Evolutionary conservation across 2,113 vertebrate species (phyloP).

Genomic region (Dissostichus mawsoni): DNA sequence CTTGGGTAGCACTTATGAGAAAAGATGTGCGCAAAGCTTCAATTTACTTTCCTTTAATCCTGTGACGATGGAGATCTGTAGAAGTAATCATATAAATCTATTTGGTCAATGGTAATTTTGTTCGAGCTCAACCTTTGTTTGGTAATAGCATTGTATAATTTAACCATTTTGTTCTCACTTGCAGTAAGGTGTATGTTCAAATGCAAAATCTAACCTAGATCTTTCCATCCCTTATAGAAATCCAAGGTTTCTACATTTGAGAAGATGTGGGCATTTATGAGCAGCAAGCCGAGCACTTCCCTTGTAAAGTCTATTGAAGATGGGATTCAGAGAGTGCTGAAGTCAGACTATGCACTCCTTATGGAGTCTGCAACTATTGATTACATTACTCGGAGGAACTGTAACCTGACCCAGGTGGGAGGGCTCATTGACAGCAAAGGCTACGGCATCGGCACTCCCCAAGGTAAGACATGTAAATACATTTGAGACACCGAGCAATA

Average conservation of each 20-base stretch:
- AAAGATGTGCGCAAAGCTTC: conserved; percentile 60
- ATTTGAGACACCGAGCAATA: not conserved
- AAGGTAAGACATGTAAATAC: conserved; percentile 86
- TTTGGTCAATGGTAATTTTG: conserved; percentile 38
- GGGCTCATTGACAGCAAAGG: conserved; percentile 97
- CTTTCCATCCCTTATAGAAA: conserved; percentile 86
- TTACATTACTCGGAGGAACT: conserved; percentile 95
- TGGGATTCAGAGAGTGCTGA: conserved; percentile 94
- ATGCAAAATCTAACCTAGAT: not conserved
- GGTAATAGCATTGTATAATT: conserved; percentile 34
- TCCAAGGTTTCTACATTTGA: conserved; percentile 98
- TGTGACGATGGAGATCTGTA: conserved; percentile 45
- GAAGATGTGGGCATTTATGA: conserved; percentile 99
- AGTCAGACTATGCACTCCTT: conserved; percentile 95
- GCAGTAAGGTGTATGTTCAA: conserved; percentile 38
- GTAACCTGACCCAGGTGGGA: conserved; percentile 97
- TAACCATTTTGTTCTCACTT: conserved; percentile 25
- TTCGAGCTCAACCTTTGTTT: conserved; percentile 16
- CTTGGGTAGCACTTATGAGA: conserved; percentile 60
- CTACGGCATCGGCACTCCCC: conserved; percentile 97
- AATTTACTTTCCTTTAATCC: conserved; percentile 60
- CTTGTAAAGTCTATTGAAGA: conserved; percentile 97
- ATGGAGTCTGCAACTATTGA: conserved; percentile 98
- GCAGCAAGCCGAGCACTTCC: conserved; percentile 92
- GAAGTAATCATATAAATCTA: conserved; percentile 54